Percentiles rank a stretch among this genome's conserved stretches.
These are phyloP conservation scores for Pseudobourletiella spinata DNA, from an alignment of 1,140 invertebrate genomes.

Conservation along the genomic window DNA sequence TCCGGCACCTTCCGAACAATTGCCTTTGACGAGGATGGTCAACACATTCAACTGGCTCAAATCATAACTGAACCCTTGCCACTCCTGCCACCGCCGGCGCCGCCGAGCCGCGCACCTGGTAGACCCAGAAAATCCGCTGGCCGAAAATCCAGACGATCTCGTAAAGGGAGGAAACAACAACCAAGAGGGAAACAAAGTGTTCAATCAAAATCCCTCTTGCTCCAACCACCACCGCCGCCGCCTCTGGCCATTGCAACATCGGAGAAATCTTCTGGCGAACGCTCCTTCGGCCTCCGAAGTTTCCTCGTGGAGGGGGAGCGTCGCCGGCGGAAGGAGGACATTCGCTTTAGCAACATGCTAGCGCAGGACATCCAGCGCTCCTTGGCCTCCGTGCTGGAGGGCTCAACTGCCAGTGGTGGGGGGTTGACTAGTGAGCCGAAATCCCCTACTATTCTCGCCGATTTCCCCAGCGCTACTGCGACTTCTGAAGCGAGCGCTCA, in stretches of 20 bases:
- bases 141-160: background rate
- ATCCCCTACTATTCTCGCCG: too few species aligned
- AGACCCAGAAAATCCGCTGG: background rate
- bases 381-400: background rate
- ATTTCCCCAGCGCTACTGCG: too few species aligned
- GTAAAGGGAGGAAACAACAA: background rate
- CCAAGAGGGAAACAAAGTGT: background rate
- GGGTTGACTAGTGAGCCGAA: background rate
- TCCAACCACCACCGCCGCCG: background rate
- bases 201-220: background rate
- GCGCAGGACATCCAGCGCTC: background rate
- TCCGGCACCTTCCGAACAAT: background rate
- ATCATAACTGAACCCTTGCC: constrained; percentile 1
- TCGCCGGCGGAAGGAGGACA: background rate
- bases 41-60: constrained; percentile 5
- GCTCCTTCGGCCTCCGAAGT: background rate
- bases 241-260: background rate
- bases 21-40: constrained; percentile 1
- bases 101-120: background rate
- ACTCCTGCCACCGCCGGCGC: background rate
- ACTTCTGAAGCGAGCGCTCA: too few species aligned
- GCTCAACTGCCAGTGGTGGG: background rate
- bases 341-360: background rate
- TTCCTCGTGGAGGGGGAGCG: background rate
- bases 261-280: background rate